These are phyloP conservation scores for Augochlorella aurata DNA, from an alignment of 2,888 invertebrate species.

Conservation along the genomic window DNA sequence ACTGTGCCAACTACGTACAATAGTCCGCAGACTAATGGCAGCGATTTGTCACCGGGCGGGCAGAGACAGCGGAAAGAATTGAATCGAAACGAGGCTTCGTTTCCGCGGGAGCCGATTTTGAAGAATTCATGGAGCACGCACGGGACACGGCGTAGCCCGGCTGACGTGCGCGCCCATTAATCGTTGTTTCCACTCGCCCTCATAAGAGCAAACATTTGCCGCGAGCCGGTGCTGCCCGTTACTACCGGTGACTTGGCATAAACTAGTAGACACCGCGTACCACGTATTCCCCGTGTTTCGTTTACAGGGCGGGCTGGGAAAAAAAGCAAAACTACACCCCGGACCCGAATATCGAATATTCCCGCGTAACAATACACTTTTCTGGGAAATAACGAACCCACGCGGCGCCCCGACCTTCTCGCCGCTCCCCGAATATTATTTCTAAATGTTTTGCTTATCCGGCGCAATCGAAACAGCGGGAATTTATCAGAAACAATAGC, in stretches of 20 bases:
- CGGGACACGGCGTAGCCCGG: neutral
- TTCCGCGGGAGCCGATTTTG: neutral
- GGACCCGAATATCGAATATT: neutral
- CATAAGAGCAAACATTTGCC: slow-evolving; percentile 15
- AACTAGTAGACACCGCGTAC: neutral
- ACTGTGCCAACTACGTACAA: no score
- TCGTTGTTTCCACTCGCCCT: slow-evolving; percentile 14
- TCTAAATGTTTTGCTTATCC: neutral
- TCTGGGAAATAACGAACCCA: neutral
- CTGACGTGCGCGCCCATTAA: slow-evolving; percentile 4
- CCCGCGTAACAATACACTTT: neutral
- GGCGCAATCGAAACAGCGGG: neutral
- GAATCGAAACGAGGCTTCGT: neutral
- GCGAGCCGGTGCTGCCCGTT: neutral
- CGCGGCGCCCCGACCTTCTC: neutral
- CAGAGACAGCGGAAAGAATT: neutral
- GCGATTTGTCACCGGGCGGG: neutral
- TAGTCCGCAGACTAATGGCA: no score
- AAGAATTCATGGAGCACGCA: neutral
- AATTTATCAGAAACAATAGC: neutral
- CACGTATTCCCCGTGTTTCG: neutral
- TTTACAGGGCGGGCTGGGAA: no score
- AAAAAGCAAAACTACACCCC: no score
- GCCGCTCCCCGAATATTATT: neutral
- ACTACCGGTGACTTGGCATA: slow-evolving; percentile 12